These are phyloP conservation scores for Nomada flava DNA, from an alignment of 2,888 invertebrate species.

Conservation along the genomic window DNA sequence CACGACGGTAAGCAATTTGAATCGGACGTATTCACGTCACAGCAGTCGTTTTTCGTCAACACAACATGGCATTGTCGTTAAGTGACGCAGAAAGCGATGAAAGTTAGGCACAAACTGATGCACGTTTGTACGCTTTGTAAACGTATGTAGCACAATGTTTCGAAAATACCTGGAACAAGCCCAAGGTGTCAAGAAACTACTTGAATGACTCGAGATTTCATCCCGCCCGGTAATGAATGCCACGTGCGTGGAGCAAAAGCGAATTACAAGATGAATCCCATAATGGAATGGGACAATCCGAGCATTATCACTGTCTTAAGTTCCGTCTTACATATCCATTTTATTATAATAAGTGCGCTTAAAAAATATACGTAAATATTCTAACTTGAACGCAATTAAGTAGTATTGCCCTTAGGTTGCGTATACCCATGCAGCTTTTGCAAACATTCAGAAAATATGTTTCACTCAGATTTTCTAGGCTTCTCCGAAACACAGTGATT, in stretches of 20 bases:
- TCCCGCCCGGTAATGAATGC: constrained; percentile 5
- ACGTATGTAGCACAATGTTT: constrained; percentile 56
- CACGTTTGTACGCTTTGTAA: constrained; percentile 45
- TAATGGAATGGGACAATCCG: too few relatives aligned
- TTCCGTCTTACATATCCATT: too few relatives aligned
- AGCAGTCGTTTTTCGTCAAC: constrained; percentile 19
- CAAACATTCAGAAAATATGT: too few relatives aligned
- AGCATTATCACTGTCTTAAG: neutral
- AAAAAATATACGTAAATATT: too few relatives aligned
- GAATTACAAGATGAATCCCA: neutral
- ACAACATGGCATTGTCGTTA: constrained; percentile 20
- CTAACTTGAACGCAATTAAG: too few relatives aligned
- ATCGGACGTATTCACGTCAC: neutral
- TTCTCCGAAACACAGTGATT: too few relatives aligned
- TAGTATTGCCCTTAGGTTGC: too few relatives aligned
- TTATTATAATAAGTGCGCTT: too few relatives aligned
- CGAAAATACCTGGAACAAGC: constrained; percentile 62
- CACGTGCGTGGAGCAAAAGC: constrained; percentile 16
- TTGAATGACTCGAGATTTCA: constrained; percentile 55
- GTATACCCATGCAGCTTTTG: too few relatives aligned
- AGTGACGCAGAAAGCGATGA: constrained; percentile 50
- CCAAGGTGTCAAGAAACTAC: constrained; percentile 55
- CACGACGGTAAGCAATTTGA: constrained; percentile 1
- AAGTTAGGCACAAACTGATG: constrained; percentile 64
- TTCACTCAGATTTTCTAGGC: too few relatives aligned